These are phyloP conservation scores for Rousettus leschenaultii DNA, from an alignment of 2,113 vertebrate genomes.

Conservation along the genomic window DNA sequence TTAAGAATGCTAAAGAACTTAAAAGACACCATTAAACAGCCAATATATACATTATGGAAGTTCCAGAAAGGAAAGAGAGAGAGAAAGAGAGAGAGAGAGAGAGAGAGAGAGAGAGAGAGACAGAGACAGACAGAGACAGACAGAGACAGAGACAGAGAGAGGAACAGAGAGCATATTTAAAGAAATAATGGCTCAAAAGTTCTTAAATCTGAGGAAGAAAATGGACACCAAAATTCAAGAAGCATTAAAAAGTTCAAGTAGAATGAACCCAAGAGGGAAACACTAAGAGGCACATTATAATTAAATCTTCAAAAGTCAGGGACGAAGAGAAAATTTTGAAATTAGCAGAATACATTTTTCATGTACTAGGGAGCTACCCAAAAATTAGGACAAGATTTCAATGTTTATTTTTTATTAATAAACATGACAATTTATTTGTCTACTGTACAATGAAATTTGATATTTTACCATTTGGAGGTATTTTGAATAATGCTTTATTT, in stretches of 20 bases:
- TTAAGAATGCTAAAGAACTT: neutral
- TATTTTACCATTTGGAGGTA: neutral
- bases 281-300: neutral
- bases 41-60: neutral
- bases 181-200: neutral
- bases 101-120: neutral
- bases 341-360: neutral
- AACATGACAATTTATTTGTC: neutral
- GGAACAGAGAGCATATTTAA: neutral
- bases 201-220: neutral
- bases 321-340: neutral
- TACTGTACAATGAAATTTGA: neutral
- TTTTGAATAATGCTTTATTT: constrained; percentile 16
- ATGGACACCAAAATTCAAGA: neutral
- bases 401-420: neutral
- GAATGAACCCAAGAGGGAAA: neutral
- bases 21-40: neutral
- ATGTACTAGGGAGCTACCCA: neutral
- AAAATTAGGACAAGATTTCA: neutral
- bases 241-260: neutral
- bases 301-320: neutral
- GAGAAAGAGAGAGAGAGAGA: neutral
- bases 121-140: rapidly evolving
- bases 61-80: neutral
- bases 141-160: neutral